Conservation (phyloP, 2,113 vertebrate genomes). For the Prionailurus bengalensis region DNA sequence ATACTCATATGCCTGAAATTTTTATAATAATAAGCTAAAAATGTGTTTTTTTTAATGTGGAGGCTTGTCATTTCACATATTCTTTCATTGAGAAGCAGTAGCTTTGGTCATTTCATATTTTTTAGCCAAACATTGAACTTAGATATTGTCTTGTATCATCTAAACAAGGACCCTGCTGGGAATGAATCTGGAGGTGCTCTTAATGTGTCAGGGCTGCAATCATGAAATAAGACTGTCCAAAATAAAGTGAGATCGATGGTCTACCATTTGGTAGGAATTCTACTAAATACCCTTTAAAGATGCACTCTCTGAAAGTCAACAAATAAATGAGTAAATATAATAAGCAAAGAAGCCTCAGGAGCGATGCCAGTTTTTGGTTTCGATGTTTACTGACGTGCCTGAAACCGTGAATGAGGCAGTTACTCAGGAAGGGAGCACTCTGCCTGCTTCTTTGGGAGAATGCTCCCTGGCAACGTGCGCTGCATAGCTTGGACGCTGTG, state of each 20-base stretch:
- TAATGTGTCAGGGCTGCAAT: neutral
- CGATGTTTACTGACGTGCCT: constrained; percentile 1
- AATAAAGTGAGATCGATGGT: neutral
- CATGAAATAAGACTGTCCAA: neutral
- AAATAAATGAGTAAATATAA: neutral
- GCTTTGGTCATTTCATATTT: neutral
- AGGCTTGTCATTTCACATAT: neutral
- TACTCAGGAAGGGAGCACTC: neutral
- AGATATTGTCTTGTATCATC: neutral
- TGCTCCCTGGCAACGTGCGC: neutral
- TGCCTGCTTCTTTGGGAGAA: neutral
- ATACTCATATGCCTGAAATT: neutral
- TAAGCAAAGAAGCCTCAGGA: neutral
- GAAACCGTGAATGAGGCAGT: neutral
- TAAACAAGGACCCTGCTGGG: neutral
- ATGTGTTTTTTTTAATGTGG: neutral
- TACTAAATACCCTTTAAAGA: neutral
- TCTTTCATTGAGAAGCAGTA: constrained; percentile 29
- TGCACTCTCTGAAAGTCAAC: neutral
- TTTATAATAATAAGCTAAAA: neutral
- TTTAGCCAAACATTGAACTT: neutral
- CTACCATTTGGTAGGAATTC: neutral
- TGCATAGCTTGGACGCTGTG: neutral
- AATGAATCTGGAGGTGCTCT: neutral
- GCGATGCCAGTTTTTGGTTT: neutral